Conservation (phyloP, 1,140 invertebrate species). For the Lordiphosa collinella region DNA sequence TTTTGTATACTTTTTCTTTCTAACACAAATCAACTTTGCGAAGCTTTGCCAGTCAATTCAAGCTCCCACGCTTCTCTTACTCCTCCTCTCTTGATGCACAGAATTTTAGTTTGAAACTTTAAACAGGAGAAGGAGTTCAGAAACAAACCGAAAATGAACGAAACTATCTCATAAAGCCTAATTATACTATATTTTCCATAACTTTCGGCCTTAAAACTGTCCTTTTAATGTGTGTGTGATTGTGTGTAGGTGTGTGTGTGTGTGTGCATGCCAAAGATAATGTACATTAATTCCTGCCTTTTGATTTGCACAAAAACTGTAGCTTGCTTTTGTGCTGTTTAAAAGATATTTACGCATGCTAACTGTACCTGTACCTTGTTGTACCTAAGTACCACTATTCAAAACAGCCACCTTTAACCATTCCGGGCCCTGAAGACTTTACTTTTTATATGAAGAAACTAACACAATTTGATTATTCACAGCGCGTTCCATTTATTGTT, state of each 20-base stretch:
- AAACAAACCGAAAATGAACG: too few species aligned
- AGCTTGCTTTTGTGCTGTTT: conserved; percentile 20
- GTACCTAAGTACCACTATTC: too few species aligned
- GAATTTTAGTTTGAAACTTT: too few species aligned
- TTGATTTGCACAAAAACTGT: not conserved
- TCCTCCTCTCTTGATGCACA: conserved; percentile 16
- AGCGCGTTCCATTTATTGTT: conserved; percentile 94
- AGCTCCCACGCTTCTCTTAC: conserved; percentile 21
- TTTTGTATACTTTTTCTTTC: conserved; percentile 36
- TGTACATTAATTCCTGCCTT: too few species aligned
- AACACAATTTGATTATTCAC: conserved; percentile 48
- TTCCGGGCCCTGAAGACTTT: too few species aligned
- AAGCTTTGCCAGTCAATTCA: conserved; percentile 23
- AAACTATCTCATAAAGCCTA: too few species aligned
- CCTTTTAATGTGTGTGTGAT: conserved; percentile 20
- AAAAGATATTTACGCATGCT: conserved; percentile 26
- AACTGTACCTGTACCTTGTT: not conserved
- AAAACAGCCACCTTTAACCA: too few species aligned
- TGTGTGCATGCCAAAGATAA: conserved; percentile 22
- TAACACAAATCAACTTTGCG: conserved; percentile 1
- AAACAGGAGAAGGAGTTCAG: too few species aligned
- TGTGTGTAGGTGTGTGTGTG: conserved; percentile 38
- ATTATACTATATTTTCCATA: too few species aligned
- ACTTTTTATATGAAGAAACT: conserved; percentile 1
- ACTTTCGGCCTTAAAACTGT: conserved; percentile 3